Evolutionary conservation across 2,888 invertebrate species (phyloP).

Genomic region (Acanthopleura granulata): DNA sequence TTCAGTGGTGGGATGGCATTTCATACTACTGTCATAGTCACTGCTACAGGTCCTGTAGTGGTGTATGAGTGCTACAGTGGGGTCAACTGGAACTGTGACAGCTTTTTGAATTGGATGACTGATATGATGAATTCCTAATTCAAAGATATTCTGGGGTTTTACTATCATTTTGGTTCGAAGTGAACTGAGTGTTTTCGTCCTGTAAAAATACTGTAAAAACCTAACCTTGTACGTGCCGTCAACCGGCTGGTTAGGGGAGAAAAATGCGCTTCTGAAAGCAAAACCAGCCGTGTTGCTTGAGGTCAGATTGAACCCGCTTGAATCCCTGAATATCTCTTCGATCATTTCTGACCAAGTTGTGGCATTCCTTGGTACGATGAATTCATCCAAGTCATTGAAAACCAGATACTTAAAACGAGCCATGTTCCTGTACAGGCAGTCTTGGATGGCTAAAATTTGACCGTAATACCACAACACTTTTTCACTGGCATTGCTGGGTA

Average conservation of each 20-base stretch:
- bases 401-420: conserved; percentile 51
- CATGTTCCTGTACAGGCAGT: conserved; percentile 66
- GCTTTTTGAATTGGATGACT: conserved; percentile 37
- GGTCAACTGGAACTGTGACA: conserved; percentile 30
- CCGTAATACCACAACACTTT: conserved; percentile 64
- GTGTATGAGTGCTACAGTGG: conserved; percentile 44
- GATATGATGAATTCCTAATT: conserved; percentile 61
- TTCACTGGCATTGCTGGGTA: conserved; percentile 43
- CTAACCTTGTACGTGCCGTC: conserved; percentile 39
- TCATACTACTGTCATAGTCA: conserved; percentile 44
- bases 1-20: conserved; percentile 36
- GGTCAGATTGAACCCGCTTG: conserved; percentile 11
- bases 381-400: conserved; percentile 67
- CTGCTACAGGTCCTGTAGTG: conserved; percentile 50
- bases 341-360: conserved; percentile 42
- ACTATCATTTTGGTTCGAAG: conserved; percentile 52
- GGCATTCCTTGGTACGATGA: conserved; percentile 56
- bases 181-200: conserved; percentile 41
- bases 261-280: conserved; percentile 56
- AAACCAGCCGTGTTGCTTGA: conserved; percentile 38
- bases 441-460: conserved; percentile 64
- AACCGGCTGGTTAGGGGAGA: conserved; percentile 42
- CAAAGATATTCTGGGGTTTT: conserved; percentile 44
- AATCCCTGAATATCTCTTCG: conserved; percentile 20
- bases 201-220: conserved; percentile 45